Conservation (phyloP, 37 sponge, comb jelly and placozoan species). For the Eunapius fragilis region DNA sequence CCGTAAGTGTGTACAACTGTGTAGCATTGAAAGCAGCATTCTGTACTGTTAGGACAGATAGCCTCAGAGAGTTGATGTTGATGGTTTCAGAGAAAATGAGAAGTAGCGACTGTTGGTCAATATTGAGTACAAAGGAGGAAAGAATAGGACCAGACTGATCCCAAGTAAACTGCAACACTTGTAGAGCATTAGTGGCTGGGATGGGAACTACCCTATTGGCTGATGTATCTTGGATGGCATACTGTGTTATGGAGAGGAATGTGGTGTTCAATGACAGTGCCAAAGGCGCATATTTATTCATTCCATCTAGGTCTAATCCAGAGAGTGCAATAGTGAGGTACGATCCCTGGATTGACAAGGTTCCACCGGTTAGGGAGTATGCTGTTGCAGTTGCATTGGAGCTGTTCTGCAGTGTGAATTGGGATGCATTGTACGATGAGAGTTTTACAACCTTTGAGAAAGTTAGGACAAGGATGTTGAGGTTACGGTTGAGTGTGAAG, state of each 20-base stretch:
- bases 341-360: conserved; percentile 14
- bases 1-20: conserved; percentile 55
- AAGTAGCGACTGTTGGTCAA: conserved; percentile 32
- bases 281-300: conserved; percentile 53
- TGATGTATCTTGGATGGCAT: conserved; percentile 46
- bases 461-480: conserved; percentile 61
- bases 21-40: conserved; percentile 40
- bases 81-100: conserved; percentile 79
- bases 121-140: conserved; percentile 51
- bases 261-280: conserved; percentile 56
- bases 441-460: conserved; percentile 71
- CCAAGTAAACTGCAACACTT: conserved; percentile 42
- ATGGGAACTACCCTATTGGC: conserved; percentile 47
- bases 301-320: conserved; percentile 52
- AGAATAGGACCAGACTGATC: conserved; percentile 61
- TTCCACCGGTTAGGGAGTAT: conserved; percentile 71
- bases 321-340: conserved; percentile 33
- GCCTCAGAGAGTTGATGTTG: conserved; percentile 30
- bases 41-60: conserved; percentile 62
- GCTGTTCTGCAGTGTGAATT: conserved; percentile 49
- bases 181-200: conserved; percentile 10
- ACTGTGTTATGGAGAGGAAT: conserved; percentile 53
- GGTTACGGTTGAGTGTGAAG: conserved; percentile 70
- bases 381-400: conserved; percentile 22
- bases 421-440: conserved; percentile 47